These are phyloP conservation scores for Spinibarbus caldwelli DNA, from an alignment of 2,797 vertebrate species.

Conservation along the genomic window DNA sequence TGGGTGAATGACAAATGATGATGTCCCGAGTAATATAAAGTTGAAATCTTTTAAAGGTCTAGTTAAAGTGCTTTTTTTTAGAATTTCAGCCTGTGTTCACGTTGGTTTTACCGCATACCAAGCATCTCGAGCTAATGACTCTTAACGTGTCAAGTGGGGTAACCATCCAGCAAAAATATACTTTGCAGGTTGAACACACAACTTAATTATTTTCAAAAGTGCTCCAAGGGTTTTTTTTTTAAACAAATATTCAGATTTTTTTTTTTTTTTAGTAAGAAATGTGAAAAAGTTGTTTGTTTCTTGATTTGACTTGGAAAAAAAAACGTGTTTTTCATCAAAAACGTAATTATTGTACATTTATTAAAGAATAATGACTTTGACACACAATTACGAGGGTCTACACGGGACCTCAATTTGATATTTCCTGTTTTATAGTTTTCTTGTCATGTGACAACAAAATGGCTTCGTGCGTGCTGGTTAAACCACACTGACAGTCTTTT, in stretches of 20 bases:
- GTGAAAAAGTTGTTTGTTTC: too few species aligned
- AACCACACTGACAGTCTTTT: neutral
- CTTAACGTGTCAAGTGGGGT: neutral
- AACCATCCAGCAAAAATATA: neutral
- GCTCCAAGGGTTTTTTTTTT: neutral
- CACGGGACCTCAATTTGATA: neutral
- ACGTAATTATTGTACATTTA: too few species aligned
- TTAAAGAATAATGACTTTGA: neutral
- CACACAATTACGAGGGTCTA: neutral
- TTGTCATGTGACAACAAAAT: slow-evolving; percentile 24
- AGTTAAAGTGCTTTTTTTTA: neutral
- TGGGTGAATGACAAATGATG: neutral
- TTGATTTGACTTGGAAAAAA: neutral
- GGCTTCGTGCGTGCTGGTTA: slow-evolving; percentile 2
- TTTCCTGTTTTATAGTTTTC: neutral
- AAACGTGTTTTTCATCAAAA: too few species aligned
- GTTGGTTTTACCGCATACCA: too few species aligned
- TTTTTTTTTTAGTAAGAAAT: too few species aligned
- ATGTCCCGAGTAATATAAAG: neutral
- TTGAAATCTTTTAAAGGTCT: neutral
- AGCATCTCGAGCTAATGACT: too few species aligned
- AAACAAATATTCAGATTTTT: too few species aligned
- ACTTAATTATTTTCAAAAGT: neutral
- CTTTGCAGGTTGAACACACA: neutral
- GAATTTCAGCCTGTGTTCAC: neutral